These are phyloP conservation scores for Agraylea sexmaculata DNA, from an alignment of 1,140 invertebrate species.

Conservation along the genomic window DNA sequence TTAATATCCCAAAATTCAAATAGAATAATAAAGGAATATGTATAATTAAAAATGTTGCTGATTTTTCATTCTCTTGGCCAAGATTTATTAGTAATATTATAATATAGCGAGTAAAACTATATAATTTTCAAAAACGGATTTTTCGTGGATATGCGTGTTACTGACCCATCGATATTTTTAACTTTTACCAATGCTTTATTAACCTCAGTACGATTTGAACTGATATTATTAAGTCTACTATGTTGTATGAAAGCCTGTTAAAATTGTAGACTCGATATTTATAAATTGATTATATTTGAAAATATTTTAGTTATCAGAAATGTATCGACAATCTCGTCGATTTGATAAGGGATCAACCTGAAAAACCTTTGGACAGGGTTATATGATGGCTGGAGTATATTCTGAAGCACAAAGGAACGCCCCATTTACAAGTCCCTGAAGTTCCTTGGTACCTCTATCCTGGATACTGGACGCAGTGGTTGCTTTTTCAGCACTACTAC, in stretches of 20 bases:
- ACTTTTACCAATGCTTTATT: background rate
- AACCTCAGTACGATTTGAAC: background rate
- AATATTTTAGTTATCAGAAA: constrained; percentile 11
- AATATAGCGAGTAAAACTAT: no score
- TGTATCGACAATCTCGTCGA: constrained; percentile 1
- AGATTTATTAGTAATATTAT: no score
- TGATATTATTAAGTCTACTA: no score
- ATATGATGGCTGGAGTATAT: constrained; percentile 29
- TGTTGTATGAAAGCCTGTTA: no score
- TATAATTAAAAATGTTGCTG: background rate
- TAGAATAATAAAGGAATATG: background rate
- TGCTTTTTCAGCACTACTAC: background rate
- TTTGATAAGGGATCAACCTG: constrained; percentile 27
- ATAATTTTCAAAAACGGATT: no score
- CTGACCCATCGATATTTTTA: background rate
- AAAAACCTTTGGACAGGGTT: constrained; percentile 25
- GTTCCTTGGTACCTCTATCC: constrained; percentile 7
- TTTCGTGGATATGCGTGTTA: no score
- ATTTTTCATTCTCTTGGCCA: background rate
- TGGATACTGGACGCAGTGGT: no score
- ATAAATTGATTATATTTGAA: no score
- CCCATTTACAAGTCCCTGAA: constrained; percentile 23
- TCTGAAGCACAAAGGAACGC: constrained; percentile 26
- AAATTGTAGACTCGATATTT: no score
- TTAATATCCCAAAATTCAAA: no score